A percentile compares a stretch with the other conserved stretches of the same genome.
phyloP scores from a whole-genome alignment of 2,888 invertebrate genomes.

The Portevinia maculata region DNA sequence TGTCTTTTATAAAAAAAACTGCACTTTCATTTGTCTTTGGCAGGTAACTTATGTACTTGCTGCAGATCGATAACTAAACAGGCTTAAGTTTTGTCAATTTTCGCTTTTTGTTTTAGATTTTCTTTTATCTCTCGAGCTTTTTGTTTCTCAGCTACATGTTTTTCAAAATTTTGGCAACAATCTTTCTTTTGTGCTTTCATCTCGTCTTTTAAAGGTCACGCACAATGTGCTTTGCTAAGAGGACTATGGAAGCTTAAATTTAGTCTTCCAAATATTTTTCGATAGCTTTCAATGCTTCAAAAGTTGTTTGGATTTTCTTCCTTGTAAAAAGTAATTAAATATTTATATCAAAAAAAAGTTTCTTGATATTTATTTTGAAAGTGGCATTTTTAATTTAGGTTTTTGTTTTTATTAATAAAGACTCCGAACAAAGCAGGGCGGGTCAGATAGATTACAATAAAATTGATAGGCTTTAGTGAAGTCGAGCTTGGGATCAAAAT shows the following conservation, averaged over 20 bases:
- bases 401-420: too few relatives aligned
- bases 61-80: background rate
- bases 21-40: too few relatives aligned
- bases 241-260: constrained; percentile 1
- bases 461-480: too few relatives aligned
- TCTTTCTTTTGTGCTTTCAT: too few relatives aligned
- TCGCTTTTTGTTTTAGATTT: constrained; percentile 1
- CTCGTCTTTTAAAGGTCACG: background rate
- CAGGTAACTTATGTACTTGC: constrained; percentile 9
- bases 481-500: too few relatives aligned
- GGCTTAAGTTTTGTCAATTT: background rate
- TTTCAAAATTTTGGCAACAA: background rate
- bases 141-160: background rate
- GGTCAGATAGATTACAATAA: too few relatives aligned
- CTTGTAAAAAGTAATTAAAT: background rate
- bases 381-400: too few relatives aligned
- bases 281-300: background rate
- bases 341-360: too few relatives aligned
- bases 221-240: background rate
- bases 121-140: too few relatives aligned
- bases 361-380: too few relatives aligned
- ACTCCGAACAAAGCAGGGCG: too few relatives aligned
- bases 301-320: too few relatives aligned
- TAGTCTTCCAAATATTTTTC: background rate
- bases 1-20: background rate